These are phyloP conservation scores for Furcifer pardalis DNA, from an alignment of 2,797 vertebrate species.

Conservation along the genomic window DNA sequence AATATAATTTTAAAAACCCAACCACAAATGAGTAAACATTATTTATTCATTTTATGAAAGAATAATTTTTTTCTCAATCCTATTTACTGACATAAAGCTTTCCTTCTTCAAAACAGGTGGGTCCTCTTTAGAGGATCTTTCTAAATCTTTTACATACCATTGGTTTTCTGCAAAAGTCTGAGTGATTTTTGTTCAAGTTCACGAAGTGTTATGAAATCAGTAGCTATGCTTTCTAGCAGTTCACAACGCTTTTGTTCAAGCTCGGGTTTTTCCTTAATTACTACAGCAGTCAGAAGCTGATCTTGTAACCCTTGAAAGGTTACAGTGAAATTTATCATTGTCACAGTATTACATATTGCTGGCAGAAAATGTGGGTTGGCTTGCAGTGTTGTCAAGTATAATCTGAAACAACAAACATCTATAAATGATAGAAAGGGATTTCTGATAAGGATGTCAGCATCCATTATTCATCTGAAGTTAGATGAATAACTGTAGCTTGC, in stretches of 20 bases:
- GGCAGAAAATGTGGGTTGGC: slow-evolving; percentile 68
- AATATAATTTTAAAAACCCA: neutral
- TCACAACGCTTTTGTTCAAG: slow-evolving; percentile 64
- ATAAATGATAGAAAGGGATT: neutral
- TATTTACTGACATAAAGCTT: neutral
- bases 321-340: slow-evolving; percentile 70
- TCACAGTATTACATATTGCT: slow-evolving; percentile 65
- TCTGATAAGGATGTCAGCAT: neutral
- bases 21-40: neutral
- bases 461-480: neutral
- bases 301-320: slow-evolving; percentile 73
- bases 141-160: slow-evolving; percentile 57
- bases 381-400: slow-evolving; percentile 69
- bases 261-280: slow-evolving; percentile 67
- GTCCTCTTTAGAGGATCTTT: neutral
- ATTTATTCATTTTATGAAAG: neutral
- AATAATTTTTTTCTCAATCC: neutral
- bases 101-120: neutral
- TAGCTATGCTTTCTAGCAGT: slow-evolving; percentile 65
- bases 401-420: slow-evolving; percentile 49
- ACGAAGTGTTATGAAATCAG: slow-evolving; percentile 59
- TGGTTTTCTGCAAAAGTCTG: slow-evolving; percentile 66
- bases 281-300: slow-evolving; percentile 68
- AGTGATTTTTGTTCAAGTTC: slow-evolving; percentile 72
- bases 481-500: neutral